Evolutionary conservation across 2,888 invertebrate genomes (phyloP).

Genomic region (Disparrhopalites patrizii): DNA sequence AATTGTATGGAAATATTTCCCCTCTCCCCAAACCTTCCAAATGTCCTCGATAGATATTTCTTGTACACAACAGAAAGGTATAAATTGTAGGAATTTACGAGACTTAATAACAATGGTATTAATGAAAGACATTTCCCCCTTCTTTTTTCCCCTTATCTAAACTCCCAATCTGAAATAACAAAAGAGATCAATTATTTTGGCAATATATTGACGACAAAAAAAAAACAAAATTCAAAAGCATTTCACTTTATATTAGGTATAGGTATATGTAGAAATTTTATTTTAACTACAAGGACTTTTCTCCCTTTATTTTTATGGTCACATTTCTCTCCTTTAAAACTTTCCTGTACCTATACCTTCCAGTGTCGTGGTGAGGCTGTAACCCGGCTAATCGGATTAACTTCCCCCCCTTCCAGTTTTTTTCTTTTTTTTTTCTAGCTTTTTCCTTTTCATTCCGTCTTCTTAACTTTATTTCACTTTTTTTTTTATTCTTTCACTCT

Average conservation of each 20-base stretch:
- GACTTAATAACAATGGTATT: background rate
- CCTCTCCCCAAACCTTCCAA: background rate
- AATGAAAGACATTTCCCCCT: background rate
- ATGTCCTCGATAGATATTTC: too few relatives aligned
- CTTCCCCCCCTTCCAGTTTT: background rate
- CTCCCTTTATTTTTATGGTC: background rate
- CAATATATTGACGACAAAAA: background rate
- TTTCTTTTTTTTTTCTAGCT: too few relatives aligned
- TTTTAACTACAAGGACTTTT: background rate
- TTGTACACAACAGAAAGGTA: too few relatives aligned
- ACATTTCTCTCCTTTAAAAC: background rate
- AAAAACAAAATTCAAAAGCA: background rate
- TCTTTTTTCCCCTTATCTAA: background rate
- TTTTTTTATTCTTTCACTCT: too few relatives aligned
- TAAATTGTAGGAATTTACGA: background rate
- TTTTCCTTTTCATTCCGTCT: too few relatives aligned
- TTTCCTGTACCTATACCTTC: background rate
- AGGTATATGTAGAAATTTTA: too few relatives aligned
- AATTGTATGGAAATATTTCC: conserved; percentile 24
- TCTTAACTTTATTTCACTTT: background rate
- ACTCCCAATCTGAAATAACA: background rate
- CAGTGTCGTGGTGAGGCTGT: too few relatives aligned
- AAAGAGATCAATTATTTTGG: too few relatives aligned
- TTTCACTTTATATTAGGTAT: too few relatives aligned
- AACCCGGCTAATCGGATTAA: background rate